Base-by-base conservation (phyloP, 2,888 invertebrate genomes). In the Scaptomyza polygonia region DNA sequence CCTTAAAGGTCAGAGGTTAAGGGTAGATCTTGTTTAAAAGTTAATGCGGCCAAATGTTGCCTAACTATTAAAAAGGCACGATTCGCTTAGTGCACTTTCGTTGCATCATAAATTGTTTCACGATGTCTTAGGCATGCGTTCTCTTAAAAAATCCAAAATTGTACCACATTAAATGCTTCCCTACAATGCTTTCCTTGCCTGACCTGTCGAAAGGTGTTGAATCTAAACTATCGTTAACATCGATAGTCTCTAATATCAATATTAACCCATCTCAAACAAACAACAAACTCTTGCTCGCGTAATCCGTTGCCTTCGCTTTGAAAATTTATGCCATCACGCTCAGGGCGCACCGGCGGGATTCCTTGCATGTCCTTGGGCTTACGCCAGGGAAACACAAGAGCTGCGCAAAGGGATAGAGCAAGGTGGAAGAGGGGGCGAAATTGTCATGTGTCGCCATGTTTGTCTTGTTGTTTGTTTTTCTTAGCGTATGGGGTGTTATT, bases 251-350 rank as follows among this genome's bases (percentile, higher is more conserved):
- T 16, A 39, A 16, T 5, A 30, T 30, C 7, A 18, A 18, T 18
- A 21, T 34, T 30, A 16, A 29, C 9, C 3, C 57, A 52, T 32
- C 32, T 36, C 61, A 45, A 67, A 36, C 32, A 29, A 21, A 9
- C 16, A 43, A 14, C 39, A 42, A 42, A 32, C 65, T 67, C 54
- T 39, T 16, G 62, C 53, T 61, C 39, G 67, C 57, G 52, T 84
- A 84, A 84, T 75, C 83, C 77, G 72, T 77, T 75, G 81, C 68
- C 77, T 79, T 77, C 77, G 68, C 77, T 82, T 73, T 72, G 73
- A 77, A 72, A 84, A 86, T 84, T 84, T 83, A 84, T 84, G 84
- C 61, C 59, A 55, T 51, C 11, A 48, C 49, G 63, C 57, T 52
- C 52, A 27, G 49, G 65, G 48, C 48, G 12, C 39, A 59, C 71